Conservation (phyloP, 2,797 vertebrate species). For the Cuculus canorus region DNA sequence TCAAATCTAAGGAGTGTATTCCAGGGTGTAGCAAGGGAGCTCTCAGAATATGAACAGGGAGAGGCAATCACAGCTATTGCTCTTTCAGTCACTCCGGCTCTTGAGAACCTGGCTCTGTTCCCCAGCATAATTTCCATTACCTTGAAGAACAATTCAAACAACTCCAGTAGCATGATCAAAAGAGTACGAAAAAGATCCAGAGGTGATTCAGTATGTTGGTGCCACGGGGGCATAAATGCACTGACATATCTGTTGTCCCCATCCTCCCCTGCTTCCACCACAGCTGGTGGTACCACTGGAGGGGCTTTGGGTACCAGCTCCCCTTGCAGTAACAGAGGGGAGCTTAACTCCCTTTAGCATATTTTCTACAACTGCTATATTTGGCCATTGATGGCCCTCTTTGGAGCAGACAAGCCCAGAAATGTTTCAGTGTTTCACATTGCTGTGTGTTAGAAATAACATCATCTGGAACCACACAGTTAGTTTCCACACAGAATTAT, state of each 20-base stretch:
- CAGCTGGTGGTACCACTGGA: accelerated
- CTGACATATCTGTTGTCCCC: accelerated
- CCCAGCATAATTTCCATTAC: neutral
- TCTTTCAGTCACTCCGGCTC: neutral
- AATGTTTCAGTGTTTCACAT: neutral
- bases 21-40: neutral
- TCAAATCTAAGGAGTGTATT: neutral
- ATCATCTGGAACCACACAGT: neutral
- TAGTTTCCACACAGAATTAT: neutral
- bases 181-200: neutral
- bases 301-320: neutral
- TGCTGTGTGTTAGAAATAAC: neutral
- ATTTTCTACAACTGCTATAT: neutral
- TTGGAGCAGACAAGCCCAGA: neutral
- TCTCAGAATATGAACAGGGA: neutral
- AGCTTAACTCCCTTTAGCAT: neutral
- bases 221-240: neutral
- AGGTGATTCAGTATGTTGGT: neutral
- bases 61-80: neutral
- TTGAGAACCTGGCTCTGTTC: neutral
- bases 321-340: neutral
- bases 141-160: neutral
- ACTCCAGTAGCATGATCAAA: neutral
- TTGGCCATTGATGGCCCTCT: neutral
- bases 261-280: neutral